A percentile compares a stretch with the other conserved stretches of the same genome.
These are phyloP conservation scores for Monodelphis domestica DNA, from an alignment of 2,797 vertebrate species.

Conservation along the genomic window DNA sequence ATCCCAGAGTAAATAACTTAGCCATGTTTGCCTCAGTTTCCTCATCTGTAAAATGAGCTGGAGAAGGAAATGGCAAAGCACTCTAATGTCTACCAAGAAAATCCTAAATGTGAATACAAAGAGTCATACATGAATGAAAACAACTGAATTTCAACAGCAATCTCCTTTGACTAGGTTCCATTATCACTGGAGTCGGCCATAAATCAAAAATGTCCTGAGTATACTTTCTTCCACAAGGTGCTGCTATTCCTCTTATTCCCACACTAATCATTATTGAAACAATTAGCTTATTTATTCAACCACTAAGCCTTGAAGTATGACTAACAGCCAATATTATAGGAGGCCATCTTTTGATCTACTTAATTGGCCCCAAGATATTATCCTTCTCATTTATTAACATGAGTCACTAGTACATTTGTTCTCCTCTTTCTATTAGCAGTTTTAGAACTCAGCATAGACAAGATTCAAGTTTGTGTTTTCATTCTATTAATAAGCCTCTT, in stretches of 20 bases:
- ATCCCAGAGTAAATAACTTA: too few species aligned
- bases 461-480: slow-evolving; percentile 79
- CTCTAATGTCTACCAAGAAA: too few species aligned
- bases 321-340: neutral
- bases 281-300: neutral
- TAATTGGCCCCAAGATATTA: neutral
- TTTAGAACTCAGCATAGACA: slow-evolving; percentile 62
- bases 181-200: neutral
- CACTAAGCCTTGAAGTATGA: neutral
- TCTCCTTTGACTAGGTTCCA: neutral
- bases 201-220: neutral
- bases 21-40: too few species aligned
- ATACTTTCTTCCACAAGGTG: neutral
- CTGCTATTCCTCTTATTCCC: neutral
- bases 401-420: slow-evolving; percentile 1
- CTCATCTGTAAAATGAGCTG: too few species aligned
- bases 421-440: neutral
- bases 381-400: neutral
- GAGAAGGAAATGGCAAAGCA: too few species aligned
- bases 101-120: too few species aligned
- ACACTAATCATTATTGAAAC: neutral
- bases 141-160: too few species aligned
- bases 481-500: neutral
- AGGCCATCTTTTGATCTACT: slow-evolving; percentile 45
- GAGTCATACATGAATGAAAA: too few species aligned